These are phyloP conservation scores for Sceliomorpha sp. DNA, from an alignment of 2,888 invertebrate genomes.

Conservation along the genomic window DNA sequence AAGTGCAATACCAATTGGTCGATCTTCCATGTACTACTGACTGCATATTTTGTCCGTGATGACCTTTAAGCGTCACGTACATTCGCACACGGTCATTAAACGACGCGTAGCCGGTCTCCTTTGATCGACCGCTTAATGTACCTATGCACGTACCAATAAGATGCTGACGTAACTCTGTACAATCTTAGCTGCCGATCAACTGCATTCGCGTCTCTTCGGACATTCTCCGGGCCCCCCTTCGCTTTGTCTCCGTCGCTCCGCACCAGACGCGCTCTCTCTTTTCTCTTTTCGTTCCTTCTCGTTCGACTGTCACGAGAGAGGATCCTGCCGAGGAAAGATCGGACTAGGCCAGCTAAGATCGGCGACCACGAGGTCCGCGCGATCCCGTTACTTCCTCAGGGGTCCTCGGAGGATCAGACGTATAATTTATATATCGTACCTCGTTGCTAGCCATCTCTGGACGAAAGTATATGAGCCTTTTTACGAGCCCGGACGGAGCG, in stretches of 20 bases:
- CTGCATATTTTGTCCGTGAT: slow-evolving; percentile 10
- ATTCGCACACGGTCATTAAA: slow-evolving; percentile 68
- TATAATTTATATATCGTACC: slow-evolving; percentile 78
- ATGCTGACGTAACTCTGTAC: slow-evolving; percentile 76
- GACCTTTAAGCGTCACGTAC: slow-evolving; percentile 38
- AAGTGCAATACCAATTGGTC: not conserved
- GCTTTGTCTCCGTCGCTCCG: slow-evolving; percentile 46
- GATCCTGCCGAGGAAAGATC: slow-evolving; percentile 47
- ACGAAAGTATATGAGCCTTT: slow-evolving; percentile 63
- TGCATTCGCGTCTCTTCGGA: slow-evolving; percentile 28
- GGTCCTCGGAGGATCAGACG: slow-evolving; percentile 72
- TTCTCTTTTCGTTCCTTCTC: slow-evolving; percentile 44
- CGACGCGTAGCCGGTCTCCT: slow-evolving; percentile 65
- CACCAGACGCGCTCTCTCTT: slow-evolving; percentile 15
- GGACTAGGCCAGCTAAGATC: slow-evolving; percentile 61
- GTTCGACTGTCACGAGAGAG: slow-evolving; percentile 65
- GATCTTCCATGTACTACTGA: slow-evolving; percentile 8
- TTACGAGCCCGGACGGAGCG: slow-evolving; percentile 54
- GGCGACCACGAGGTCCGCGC: slow-evolving; percentile 58
- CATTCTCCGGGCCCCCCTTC: slow-evolving; percentile 25
- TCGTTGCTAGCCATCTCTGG: slow-evolving; percentile 61
- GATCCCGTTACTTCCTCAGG: slow-evolving; percentile 75
- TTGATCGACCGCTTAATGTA: slow-evolving; percentile 74
- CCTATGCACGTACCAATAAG: slow-evolving; percentile 73
- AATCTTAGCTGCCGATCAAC: slow-evolving; percentile 74